Conservation (phyloP, 2,888 invertebrate genomes). For the Ormia ochracea region DNA sequence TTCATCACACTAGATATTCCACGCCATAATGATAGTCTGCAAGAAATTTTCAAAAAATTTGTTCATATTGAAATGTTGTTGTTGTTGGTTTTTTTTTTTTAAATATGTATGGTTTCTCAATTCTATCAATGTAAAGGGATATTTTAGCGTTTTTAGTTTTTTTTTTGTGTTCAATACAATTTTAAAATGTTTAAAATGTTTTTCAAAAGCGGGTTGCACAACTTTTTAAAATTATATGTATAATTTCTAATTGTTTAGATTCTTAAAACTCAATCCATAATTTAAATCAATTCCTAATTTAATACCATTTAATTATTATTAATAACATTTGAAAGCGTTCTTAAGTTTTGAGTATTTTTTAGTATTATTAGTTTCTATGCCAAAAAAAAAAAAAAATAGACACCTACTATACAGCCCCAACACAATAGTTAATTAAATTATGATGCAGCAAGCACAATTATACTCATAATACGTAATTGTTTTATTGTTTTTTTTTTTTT, state of each 20-base stretch:
- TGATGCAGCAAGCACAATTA: slow-evolving; percentile 62
- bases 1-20: slow-evolving; percentile 76
- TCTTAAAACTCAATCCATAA: slow-evolving; percentile 60
- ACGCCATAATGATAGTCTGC: slow-evolving; percentile 75
- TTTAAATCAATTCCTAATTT: slow-evolving; percentile 61
- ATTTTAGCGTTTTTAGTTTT: slow-evolving; percentile 52
- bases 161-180: slow-evolving; percentile 13
- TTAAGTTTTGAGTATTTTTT: slow-evolving; percentile 45
- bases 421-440: slow-evolving; percentile 57
- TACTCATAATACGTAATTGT: slow-evolving; percentile 46
- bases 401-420: slow-evolving; percentile 66
- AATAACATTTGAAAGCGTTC: slow-evolving; percentile 61
- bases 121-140: slow-evolving; percentile 61
- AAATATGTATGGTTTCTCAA: slow-evolving; percentile 55
- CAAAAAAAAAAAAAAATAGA: slow-evolving; percentile 67
- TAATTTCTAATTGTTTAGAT: slow-evolving; percentile 55
- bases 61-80: slow-evolving; percentile 55
- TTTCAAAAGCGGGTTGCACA: slow-evolving; percentile 61
- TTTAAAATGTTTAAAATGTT: slow-evolving; percentile 17
- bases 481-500: too few species aligned
- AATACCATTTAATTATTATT: slow-evolving; percentile 55
- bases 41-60: slow-evolving; percentile 67
- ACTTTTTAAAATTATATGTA: slow-evolving; percentile 54
- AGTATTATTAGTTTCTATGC: slow-evolving; percentile 58
- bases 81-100: too few species aligned